Evolutionary conservation across 2,113 vertebrate species (phyloP).

Genomic region (Penelope pileata): DNA sequence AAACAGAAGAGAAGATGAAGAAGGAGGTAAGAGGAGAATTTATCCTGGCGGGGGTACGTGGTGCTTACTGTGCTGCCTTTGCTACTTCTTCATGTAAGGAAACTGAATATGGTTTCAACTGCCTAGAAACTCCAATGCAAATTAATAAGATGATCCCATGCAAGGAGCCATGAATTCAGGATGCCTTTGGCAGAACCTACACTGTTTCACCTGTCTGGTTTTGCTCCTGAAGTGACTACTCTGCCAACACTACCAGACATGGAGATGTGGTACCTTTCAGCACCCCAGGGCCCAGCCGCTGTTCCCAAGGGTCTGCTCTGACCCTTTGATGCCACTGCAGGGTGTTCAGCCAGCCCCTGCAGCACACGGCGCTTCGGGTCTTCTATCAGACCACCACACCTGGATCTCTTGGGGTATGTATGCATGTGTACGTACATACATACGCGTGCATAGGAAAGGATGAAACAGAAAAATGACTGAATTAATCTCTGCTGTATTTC

Average conservation of each 20-base stretch:
- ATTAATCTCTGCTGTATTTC: background rate
- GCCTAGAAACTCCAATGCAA: background rate
- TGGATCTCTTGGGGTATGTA: rapidly evolving
- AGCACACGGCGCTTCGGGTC: background rate
- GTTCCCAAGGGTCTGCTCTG: background rate
- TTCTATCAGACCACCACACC: background rate
- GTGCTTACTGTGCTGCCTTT: background rate
- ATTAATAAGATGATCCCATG: background rate
- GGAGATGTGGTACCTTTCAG: slow-evolving; percentile 1
- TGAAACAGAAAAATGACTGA: background rate
- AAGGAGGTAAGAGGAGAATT: background rate
- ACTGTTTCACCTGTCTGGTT: slow-evolving; percentile 7
- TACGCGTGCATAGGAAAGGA: background rate
- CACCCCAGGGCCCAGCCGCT: background rate
- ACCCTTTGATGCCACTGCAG: background rate
- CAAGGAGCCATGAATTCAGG: background rate
- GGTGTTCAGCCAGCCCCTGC: background rate
- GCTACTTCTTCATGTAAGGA: background rate
- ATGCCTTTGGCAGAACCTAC: background rate
- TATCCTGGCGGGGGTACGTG: background rate
- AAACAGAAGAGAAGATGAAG: background rate
- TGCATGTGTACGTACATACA: rapidly evolving
- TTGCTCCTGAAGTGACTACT: background rate
- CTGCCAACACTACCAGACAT: background rate
- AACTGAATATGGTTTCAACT: background rate